Percentiles rank a stretch among this genome's conserved stretches.
phyloP scores from a whole-genome alignment of 1,140 invertebrate genomes.

The Akabosia matsudoensis region DNA sequence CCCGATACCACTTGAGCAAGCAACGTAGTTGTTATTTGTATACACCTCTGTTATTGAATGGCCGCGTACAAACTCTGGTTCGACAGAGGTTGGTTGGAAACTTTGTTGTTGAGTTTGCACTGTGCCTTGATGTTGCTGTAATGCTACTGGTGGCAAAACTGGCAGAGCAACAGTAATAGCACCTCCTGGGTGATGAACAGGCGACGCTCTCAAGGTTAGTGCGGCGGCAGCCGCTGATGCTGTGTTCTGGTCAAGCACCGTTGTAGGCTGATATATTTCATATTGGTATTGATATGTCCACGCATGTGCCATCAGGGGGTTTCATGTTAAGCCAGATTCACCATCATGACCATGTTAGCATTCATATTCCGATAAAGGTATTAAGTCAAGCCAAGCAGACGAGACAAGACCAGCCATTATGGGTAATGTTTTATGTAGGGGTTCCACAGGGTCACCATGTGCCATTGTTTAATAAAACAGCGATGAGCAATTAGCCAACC shows the following conservation, averaged over 20 bases:
- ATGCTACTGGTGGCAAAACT: constrained; percentile 18
- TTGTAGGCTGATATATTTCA: constrained; percentile 1
- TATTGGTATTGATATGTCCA: neutral
- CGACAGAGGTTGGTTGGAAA: neutral
- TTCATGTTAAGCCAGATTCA: neutral
- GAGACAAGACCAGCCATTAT: neutral
- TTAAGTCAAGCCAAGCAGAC: neutral
- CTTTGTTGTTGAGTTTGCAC: constrained; percentile 14
- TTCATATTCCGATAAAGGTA: neutral
- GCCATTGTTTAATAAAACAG: neutral
- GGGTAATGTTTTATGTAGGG: neutral
- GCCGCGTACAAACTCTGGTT: neutral
- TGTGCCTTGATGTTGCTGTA: constrained; percentile 24
- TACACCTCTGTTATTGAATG: neutral
- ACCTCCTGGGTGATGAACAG: neutral
- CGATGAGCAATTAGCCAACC: neutral
- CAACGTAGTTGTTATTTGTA: constrained; percentile 14
- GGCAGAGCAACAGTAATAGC: neutral
- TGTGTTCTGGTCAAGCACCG: constrained; percentile 23
- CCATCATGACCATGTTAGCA: neutral
- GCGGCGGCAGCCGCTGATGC: constrained; percentile 18
- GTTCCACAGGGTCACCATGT: neutral
- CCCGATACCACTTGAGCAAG: neutral
- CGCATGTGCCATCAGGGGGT: neutral
- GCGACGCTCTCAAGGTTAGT: neutral